phyloP scores from a whole-genome alignment of 2,797 vertebrate genomes.

The Galaxias olidus region DNA sequence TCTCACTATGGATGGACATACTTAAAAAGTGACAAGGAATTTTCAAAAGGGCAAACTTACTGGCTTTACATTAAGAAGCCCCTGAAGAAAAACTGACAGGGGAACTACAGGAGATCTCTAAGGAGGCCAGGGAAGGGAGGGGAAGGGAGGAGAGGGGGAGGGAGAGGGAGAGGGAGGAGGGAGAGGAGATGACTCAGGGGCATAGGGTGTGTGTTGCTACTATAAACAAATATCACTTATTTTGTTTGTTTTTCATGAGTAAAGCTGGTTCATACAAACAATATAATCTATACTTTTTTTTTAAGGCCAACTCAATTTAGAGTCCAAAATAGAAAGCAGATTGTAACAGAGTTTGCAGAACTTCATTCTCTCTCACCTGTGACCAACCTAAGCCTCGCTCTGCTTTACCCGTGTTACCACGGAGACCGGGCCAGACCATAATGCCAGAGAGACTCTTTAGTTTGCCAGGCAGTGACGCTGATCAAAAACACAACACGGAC shows the following conservation, averaged over 20 bases:
- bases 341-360: neutral
- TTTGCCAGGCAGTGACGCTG: neutral
- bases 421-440: neutral
- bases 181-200: neutral
- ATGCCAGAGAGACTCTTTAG: too few relatives aligned
- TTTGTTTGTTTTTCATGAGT: neutral
- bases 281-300: too few relatives aligned
- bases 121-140: neutral
- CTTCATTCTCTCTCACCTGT: neutral
- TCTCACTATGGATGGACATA: too few relatives aligned
- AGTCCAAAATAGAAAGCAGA: neutral
- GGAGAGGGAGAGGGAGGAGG: neutral
- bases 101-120: neutral
- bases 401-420: neutral
- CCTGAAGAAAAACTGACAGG: too few relatives aligned
- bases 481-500: neutral
- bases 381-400: neutral
- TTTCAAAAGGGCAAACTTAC: too few relatives aligned
- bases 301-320: too few relatives aligned
- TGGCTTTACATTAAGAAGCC: too few relatives aligned
- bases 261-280: too few relatives aligned
- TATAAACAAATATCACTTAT: neutral
- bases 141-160: neutral
- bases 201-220: neutral
- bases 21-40: too few relatives aligned